These are phyloP conservation scores for Drosophila rhopaloa DNA, from an alignment of 1,140 invertebrate genomes.

Conservation along the genomic window DNA sequence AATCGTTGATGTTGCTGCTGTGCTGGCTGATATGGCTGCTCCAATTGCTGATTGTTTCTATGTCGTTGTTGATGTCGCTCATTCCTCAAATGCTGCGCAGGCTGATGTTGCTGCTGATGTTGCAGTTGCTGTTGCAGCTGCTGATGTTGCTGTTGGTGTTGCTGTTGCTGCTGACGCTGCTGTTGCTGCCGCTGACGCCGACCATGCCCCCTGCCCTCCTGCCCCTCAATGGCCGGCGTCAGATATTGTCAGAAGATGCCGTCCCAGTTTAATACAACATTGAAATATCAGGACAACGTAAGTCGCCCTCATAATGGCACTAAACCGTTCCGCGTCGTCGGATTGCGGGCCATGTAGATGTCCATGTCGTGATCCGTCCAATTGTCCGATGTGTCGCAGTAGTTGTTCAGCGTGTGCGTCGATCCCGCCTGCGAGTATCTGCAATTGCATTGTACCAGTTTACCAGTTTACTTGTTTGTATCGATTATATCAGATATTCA, in stretches of 20 bases:
- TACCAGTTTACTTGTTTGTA: neutral
- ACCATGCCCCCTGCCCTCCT: conserved; percentile 24
- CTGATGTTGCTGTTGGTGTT: conserved; percentile 35
- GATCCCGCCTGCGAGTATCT: conserved; percentile 90
- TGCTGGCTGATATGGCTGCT: conserved; percentile 69
- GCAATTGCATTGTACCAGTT: conserved; percentile 7
- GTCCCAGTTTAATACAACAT: conserved; percentile 84
- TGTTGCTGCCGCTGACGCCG: conserved; percentile 61
- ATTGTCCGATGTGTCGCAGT: conserved; percentile 94
- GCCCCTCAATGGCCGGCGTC: conserved; percentile 64
- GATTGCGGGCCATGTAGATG: conserved; percentile 96
- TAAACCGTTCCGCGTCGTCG: conserved; percentile 92
- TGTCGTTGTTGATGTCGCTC: conserved; percentile 60
- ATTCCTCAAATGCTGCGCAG: conserved; percentile 20
- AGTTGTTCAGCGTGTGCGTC: conserved; percentile 92
- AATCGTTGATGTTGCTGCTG: conserved; percentile 66
- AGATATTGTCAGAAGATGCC: conserved; percentile 84
- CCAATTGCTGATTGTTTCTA: conserved; percentile 73
- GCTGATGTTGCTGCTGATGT: conserved; percentile 3
- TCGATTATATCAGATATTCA: conserved; percentile 34
- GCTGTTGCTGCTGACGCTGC: conserved; percentile 27
- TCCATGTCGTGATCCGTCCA: conserved; percentile 98
- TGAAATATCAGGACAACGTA: conserved; percentile 84
- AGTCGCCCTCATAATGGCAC: conserved; percentile 90
- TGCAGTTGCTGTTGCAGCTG: conserved; percentile 18